Conservation (phyloP, 2,888 invertebrate species). For the Chrysolina oricalcia region DNA sequence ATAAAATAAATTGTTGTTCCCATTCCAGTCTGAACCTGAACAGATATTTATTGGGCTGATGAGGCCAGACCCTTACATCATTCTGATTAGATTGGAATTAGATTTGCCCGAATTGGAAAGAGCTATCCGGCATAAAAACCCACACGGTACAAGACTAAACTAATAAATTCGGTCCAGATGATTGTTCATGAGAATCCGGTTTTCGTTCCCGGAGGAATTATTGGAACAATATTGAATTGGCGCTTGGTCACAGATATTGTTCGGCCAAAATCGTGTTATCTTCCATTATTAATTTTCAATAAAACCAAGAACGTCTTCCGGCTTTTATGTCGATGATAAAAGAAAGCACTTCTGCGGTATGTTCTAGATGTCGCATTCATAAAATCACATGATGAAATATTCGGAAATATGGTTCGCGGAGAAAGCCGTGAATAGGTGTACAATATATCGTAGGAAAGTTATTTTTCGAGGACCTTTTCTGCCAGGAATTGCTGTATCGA, state of each 20-base stretch:
- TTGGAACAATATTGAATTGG: slow-evolving; percentile 12
- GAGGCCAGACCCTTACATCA: not conserved
- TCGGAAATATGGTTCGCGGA: too few species aligned
- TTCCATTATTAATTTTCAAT: slow-evolving; percentile 33
- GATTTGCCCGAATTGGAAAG: not conserved
- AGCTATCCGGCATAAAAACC: not conserved
- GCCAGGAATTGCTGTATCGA: too few species aligned
- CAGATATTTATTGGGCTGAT: not conserved
- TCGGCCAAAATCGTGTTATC: slow-evolving; percentile 21
- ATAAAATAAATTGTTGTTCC: too few species aligned
- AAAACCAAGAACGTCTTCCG: not conserved
- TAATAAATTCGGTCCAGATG: not conserved
- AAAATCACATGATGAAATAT: not conserved
- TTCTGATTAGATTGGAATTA: not conserved
- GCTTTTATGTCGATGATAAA: slow-evolving; percentile 23
- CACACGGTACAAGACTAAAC: not conserved
- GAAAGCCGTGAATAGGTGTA: too few species aligned
- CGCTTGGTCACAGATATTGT: not conserved
- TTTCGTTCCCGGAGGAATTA: not conserved
- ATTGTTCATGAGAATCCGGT: slow-evolving; percentile 1
- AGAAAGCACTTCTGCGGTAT: slow-evolving; percentile 14
- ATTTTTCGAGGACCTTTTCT: too few species aligned
- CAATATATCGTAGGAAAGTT: too few species aligned
- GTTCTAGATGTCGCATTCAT: not conserved
- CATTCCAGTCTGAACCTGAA: too few species aligned